Evolutionary conservation across 2,113 vertebrate genomes (phyloP).

Genomic region (Centrocercus urophasianus): DNA sequence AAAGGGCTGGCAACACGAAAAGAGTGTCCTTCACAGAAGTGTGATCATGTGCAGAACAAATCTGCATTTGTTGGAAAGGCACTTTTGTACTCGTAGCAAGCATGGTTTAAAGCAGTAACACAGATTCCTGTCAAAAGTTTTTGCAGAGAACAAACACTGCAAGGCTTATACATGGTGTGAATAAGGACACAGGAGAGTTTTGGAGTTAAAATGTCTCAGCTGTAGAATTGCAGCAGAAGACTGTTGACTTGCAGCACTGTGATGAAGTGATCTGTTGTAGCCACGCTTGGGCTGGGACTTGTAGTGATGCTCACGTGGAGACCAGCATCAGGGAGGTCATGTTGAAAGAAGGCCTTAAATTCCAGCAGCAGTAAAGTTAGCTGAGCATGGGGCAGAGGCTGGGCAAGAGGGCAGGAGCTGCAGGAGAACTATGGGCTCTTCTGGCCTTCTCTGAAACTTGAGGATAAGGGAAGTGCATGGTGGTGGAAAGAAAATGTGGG

Average conservation of each 20-base stretch:
- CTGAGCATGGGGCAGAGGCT: background rate
- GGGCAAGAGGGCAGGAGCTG: rapidly evolving
- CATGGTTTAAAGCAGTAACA: background rate
- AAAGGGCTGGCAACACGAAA: rapidly evolving
- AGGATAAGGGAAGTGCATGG: background rate
- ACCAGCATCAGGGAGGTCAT: background rate
- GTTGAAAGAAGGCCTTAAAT: background rate
- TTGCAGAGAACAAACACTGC: background rate
- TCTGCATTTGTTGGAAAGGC: background rate
- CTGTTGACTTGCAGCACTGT: too few species aligned
- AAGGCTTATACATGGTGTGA: background rate
- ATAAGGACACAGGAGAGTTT: background rate
- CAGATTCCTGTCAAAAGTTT: background rate
- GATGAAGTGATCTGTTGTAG: background rate
- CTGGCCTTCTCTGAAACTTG: background rate
- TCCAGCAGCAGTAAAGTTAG: background rate
- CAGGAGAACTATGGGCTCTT: background rate
- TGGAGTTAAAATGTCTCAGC: background rate
- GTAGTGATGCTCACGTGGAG: background rate
- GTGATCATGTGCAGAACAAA: background rate
- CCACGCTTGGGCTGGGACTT: background rate
- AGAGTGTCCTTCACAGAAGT: background rate
- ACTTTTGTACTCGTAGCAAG: background rate
- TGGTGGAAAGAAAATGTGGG: background rate
- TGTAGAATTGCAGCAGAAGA: background rate